A percentile compares a stretch with the other conserved stretches of the same genome.
These are phyloP conservation scores for Haemorhous mexicanus DNA, from an alignment of 2,113 vertebrate genomes.

Conservation along the genomic window DNA sequence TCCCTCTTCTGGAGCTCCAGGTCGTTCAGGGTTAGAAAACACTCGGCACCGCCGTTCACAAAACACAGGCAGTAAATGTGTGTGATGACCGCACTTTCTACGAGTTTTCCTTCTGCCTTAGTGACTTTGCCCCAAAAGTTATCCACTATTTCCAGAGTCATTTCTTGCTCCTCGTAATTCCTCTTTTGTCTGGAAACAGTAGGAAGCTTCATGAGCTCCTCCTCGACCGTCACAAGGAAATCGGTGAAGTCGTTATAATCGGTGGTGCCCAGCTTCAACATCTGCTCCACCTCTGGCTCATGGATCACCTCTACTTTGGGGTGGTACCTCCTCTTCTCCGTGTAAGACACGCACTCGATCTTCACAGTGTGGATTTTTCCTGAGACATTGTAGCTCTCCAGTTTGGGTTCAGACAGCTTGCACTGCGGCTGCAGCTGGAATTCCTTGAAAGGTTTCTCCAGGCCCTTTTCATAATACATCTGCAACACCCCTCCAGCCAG, in stretches of 20 bases:
- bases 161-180: slow-evolving; percentile 90
- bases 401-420: slow-evolving; percentile 85
- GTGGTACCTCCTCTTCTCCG: slow-evolving; percentile 88
- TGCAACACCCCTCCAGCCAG: slow-evolving; percentile 87
- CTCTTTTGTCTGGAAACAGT: slow-evolving; percentile 72
- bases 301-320: slow-evolving; percentile 86
- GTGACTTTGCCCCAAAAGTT: slow-evolving; percentile 87
- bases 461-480: slow-evolving; percentile 93
- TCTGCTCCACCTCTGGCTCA: slow-evolving; percentile 86
- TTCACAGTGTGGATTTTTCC: slow-evolving; percentile 92
- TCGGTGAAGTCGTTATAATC: slow-evolving; percentile 85
- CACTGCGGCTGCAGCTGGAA: slow-evolving; percentile 88
- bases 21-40: slow-evolving; percentile 92
- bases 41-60: slow-evolving; percentile 80
- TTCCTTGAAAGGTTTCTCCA: slow-evolving; percentile 95
- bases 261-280: slow-evolving; percentile 91
- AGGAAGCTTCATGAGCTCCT: slow-evolving; percentile 85
- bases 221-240: slow-evolving; percentile 83
- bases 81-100: slow-evolving; percentile 80
- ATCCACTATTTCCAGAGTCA: slow-evolving; percentile 88
- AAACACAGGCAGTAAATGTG: slow-evolving; percentile 90
- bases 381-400: slow-evolving; percentile 86
- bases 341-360: slow-evolving; percentile 88
- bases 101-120: slow-evolving; percentile 76
- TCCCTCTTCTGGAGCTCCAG: slow-evolving; percentile 79